A percentile compares a stretch with the other conserved stretches of the same genome.
Evolutionary conservation across 2,113 vertebrate species (phyloP).

Genomic region (Gnathonemus longibarbis): DNA sequence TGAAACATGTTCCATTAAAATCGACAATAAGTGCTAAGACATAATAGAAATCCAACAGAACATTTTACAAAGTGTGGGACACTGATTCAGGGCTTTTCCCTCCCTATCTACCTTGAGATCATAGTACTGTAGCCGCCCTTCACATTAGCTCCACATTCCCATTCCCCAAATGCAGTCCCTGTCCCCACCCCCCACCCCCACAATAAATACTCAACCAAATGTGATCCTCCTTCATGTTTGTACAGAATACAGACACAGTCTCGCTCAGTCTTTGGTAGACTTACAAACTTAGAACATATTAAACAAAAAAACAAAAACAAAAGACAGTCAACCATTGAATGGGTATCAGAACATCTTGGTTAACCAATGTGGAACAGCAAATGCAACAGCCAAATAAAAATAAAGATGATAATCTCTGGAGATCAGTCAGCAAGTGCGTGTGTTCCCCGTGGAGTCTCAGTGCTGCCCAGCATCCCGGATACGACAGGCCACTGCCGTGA

Average conservation of each 20-base stretch:
- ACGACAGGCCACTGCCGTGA: constrained; percentile 87
- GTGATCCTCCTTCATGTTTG: background rate
- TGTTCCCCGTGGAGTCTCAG: constrained; percentile 26
- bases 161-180: background rate
- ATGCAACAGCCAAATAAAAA: constrained; percentile 9
- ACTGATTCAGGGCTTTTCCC: background rate
- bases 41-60: background rate
- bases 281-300: background rate
- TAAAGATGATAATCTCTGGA: background rate
- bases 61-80: background rate
- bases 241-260: background rate
- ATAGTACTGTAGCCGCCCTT: background rate
- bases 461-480: constrained; percentile 68
- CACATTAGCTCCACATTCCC: background rate
- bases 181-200: background rate
- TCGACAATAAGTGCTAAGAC: background rate
- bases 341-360: background rate
- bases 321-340: background rate
- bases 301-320: background rate
- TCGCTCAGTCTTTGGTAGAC: background rate
- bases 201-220: background rate
- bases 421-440: background rate
- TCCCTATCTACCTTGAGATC: background rate
- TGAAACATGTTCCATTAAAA: background rate
- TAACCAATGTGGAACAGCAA: constrained; percentile 1